These are phyloP conservation scores for Otolemur crassicaudatus DNA, from an alignment of 2,797 vertebrate genomes.

Conservation along the genomic window DNA sequence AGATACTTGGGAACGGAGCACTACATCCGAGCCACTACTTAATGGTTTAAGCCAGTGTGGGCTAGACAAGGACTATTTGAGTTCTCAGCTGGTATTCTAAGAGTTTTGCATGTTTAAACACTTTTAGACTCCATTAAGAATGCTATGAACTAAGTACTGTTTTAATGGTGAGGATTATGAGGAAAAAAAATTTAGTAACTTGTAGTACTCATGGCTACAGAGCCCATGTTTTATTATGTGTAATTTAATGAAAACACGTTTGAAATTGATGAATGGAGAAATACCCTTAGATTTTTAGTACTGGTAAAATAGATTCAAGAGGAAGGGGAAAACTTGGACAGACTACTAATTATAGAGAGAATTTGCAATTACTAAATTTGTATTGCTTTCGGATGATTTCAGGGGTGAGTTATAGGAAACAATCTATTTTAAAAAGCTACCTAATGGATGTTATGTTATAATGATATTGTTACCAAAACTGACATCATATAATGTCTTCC, in stretches of 20 bases:
- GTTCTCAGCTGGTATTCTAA: background rate
- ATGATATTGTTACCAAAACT: background rate
- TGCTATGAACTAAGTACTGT: background rate
- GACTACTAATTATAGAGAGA: background rate
- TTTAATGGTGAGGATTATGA: background rate
- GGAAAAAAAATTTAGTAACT: conserved; percentile 2
- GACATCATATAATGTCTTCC: background rate
- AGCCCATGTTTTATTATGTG: background rate
- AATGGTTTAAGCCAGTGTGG: background rate
- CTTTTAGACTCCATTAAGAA: background rate
- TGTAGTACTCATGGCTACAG: background rate
- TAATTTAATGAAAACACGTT: conserved; percentile 15
- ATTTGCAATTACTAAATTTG: background rate
- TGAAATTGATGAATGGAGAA: conserved; percentile 20
- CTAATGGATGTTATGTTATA: background rate
- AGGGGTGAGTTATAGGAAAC: background rate
- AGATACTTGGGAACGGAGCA: background rate
- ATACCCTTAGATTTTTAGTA: background rate
- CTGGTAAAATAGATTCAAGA: background rate
- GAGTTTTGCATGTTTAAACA: background rate
- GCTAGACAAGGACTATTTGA: background rate
- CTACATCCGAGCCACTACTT: background rate
- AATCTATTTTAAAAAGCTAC: background rate
- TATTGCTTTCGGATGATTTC: conserved; percentile 34
- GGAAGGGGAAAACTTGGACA: background rate